These are phyloP conservation scores for Drosophila subsilvestris DNA, from an alignment of 2,888 invertebrate species.

Conservation along the genomic window DNA sequence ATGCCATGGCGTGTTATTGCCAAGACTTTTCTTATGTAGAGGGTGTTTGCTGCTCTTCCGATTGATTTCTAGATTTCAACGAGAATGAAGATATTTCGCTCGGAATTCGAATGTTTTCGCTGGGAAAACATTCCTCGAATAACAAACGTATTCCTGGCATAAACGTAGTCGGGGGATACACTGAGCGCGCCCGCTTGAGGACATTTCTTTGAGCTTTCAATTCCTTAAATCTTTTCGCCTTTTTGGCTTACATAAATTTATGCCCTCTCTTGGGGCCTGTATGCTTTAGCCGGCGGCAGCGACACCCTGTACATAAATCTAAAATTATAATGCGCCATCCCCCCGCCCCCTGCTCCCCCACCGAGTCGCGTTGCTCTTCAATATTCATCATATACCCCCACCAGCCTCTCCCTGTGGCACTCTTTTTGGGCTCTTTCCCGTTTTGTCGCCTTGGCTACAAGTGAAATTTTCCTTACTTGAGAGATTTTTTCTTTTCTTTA, in stretches of 20 bases:
- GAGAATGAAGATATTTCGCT: not conserved
- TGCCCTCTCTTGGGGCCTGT: conserved; percentile 22
- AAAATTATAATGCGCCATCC: conserved; percentile 69
- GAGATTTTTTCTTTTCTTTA: conserved; percentile 62
- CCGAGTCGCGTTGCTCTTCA: conserved; percentile 45
- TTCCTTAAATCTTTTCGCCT: conserved; percentile 48
- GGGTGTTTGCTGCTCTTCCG: conserved; percentile 12
- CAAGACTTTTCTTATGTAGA: conserved; percentile 31
- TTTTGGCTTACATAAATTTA: conserved; percentile 45
- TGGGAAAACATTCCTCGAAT: conserved; percentile 25
- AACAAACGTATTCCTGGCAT: not conserved
- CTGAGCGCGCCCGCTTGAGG: conserved; percentile 3
- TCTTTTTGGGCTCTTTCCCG: not conserved
- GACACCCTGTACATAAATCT: conserved; percentile 72
- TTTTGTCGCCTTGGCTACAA: conserved; percentile 49
- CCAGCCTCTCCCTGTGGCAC: conserved; percentile 8
- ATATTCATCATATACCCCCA: conserved; percentile 60
- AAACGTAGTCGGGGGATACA: conserved; percentile 1
- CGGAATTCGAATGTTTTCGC: not conserved
- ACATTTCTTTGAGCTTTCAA: conserved; percentile 33
- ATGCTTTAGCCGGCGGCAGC: conserved; percentile 7
- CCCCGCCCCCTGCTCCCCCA: not conserved
- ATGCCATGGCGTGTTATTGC: not conserved
- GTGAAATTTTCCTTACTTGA: conserved; percentile 62
- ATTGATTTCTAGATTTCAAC: conserved; percentile 4